Base-by-base conservation (phyloP, 2,888 invertebrate genomes). In the Campoletis raptor region DNA sequence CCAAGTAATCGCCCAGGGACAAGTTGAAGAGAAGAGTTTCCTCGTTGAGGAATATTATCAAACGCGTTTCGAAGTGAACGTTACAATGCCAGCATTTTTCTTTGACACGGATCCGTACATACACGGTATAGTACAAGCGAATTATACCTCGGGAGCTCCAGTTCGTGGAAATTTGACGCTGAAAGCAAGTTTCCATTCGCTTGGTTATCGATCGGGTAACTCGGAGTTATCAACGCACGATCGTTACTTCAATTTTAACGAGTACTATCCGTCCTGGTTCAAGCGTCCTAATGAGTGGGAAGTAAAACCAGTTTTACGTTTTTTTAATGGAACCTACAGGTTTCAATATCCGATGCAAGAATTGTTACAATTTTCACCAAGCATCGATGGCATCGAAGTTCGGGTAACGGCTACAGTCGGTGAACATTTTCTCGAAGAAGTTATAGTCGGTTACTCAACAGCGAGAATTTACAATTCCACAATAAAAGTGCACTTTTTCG, bases 21-120 rank as follows among this genome's bases (percentile, higher is more conserved):
- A 98, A 94, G 95, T 97, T 2, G 98, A 99, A 94, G 97, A 98
- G 93, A 96, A 97, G 57, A 96, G 96, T 79, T 99, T 99, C 94
- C 94, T 96, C 9, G 98, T 99, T 0, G 98, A 99, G 93, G 99
- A 99, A 95, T 99, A 98, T 95, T 99, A 98, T 94, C 98, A 98
- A 94, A 98, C 98, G 0, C 96, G 98, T 90, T 99, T 98, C 93
- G 99, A 99, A 95, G 98, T 98, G 0, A 99, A 99, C 94, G 98
- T 99, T 0, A 98, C 98, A 0, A 98, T 99, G 97, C 98, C 99
- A 0, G 97, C 98, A 0, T 98, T 98, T 94, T 98, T 99, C 95
- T 97, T 98, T 94, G 97, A 97, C 91, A 97, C 97, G 36, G 98
- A 98, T 91, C 96, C 95, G 12, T 98, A 95, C 92, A 96, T 99